Evolutionary conservation across 2,888 invertebrate species (phyloP), one percentile per base, ranked within the genome.

Genomic region (Creontiades dilutus): DNA sequence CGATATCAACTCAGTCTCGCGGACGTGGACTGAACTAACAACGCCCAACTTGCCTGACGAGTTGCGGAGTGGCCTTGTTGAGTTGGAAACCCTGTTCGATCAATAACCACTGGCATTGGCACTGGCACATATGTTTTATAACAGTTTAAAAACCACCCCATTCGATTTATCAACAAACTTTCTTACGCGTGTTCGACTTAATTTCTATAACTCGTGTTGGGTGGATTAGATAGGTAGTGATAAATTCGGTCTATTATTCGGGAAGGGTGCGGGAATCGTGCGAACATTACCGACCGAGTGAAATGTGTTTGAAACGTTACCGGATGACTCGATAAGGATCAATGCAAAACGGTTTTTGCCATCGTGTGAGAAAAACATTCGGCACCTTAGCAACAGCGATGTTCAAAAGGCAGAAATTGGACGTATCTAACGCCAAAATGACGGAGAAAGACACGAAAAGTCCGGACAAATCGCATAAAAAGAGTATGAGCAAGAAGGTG

Each of bases 321-420:
- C n/a, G 23, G 12, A 68, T 19, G 11, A 19, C 11, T 68, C 5
- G 68, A 11, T 52, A 55, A 19, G 19, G 52, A 82, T 82, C 82
- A 52, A 82, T 82, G 82, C 19, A 23, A 55, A 27, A 52, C 82
- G 47, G 82, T 52, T 55, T 82, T 82, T 82, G 82, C 52, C 48
- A 82, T 48, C 82, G 82, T 16, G 47, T 82, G 13, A 82, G 82
- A 23, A 82, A 23, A 68, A 82, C 86, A 86, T 86, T 86, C 86
- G 57, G n/a, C 28, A 57, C 57, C 68, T 19, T 57, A 57, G n/a
- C 76, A 28, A 12, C 23, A 57, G 47, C 37, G n/a, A 86, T 86
- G 88, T 88, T 88, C 55, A 88, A 88, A 78, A 88, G 46, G 55
- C 88, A 76, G 68, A 88, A 88, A 80, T 13, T 88, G n/a, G 88